Conservation (phyloP, 2,888 invertebrate species). For the Amblyteles armatorius region DNA sequence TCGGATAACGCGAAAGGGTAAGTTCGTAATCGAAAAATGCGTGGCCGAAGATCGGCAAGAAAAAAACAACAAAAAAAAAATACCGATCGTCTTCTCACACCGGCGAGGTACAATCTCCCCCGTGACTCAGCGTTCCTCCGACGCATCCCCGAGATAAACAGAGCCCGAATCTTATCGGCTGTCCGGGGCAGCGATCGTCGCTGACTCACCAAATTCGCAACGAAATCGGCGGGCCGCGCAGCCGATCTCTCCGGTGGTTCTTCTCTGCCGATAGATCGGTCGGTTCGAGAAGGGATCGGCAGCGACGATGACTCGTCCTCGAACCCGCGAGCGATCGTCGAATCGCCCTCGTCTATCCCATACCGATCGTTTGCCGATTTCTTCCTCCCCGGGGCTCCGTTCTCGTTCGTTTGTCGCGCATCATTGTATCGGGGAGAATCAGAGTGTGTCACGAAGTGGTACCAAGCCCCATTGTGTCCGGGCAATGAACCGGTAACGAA, state of each 20-base stretch:
- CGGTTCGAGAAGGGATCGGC: background rate
- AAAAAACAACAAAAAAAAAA: background rate
- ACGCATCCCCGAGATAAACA: background rate
- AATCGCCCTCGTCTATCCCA: background rate
- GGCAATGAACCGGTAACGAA: conserved; percentile 30
- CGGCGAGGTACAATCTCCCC: background rate
- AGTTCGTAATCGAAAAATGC: background rate
- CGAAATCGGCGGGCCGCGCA: background rate
- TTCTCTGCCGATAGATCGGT: background rate
- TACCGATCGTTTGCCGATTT: conserved; percentile 25
- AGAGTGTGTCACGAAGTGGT: conserved; percentile 13
- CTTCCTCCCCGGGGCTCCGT: background rate
- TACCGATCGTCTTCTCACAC: background rate
- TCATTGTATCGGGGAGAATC: background rate
- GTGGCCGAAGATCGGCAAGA: background rate
- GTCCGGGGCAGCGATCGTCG: background rate
- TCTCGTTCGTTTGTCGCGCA: background rate
- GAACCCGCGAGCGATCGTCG: background rate
- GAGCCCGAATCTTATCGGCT: conserved; percentile 4
- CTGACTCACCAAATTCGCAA: conserved; percentile 9
- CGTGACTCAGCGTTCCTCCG: background rate
- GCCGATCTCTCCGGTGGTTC: background rate
- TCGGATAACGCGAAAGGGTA: conserved; percentile 34
- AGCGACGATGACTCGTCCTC: conserved; percentile 28
- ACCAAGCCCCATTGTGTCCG: conserved; percentile 11